Conservation (phyloP, 2,888 invertebrate species). For the Mythimna lalbum region DNA sequence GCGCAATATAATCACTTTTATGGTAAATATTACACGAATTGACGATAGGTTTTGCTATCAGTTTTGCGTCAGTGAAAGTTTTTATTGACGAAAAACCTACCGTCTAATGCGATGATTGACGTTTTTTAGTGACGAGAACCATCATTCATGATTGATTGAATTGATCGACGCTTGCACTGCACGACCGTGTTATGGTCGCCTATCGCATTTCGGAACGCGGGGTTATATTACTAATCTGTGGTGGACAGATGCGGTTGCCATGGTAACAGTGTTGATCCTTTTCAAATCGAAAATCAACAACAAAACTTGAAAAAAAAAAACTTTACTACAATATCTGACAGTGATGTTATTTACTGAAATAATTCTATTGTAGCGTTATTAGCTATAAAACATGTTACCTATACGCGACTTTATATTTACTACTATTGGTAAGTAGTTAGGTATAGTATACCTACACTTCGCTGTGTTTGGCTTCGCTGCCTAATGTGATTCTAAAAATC, state of each 20-base stretch:
- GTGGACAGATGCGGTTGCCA: conserved; percentile 20
- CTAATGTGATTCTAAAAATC: neutral
- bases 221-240: neutral
- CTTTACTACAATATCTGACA: neutral
- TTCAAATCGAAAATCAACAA: conserved; percentile 10
- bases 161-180: too few relatives aligned
- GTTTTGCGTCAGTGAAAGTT: too few relatives aligned
- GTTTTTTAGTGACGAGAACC: too few relatives aligned
- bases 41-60: too few relatives aligned
- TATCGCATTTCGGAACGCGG: too few relatives aligned
- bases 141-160: too few relatives aligned
- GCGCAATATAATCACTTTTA: too few relatives aligned
- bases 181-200: too few relatives aligned
- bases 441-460: neutral
- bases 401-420: conserved; percentile 51
- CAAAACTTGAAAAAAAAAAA: neutral
- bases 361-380: neutral
- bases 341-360: conserved; percentile 4
- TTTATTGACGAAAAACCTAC: too few relatives aligned
- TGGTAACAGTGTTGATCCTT: conserved; percentile 37
- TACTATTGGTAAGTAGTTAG: conserved; percentile 48
- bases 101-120: too few relatives aligned
- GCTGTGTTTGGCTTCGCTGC: neutral
- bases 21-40: too few relatives aligned
- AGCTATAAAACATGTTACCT: conserved; percentile 39